Evolutionary conservation across 92 coral and sea anemone genomes (phyloP).

Genomic region (Porites divaricata): DNA sequence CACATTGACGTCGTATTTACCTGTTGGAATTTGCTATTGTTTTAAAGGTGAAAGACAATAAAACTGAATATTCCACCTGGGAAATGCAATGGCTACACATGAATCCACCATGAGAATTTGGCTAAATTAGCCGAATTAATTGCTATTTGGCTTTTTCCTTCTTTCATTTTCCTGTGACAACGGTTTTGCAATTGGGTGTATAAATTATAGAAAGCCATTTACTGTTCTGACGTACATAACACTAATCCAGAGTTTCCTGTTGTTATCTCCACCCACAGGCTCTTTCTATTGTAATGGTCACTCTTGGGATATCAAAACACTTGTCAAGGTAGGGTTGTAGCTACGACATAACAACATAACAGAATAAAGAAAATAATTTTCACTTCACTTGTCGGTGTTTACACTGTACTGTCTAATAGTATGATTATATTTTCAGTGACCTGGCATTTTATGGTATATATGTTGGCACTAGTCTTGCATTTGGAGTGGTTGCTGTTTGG

Average conservation of each 20-base stretch:
- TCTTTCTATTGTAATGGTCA: conserved; percentile 36
- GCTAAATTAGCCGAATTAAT: no score
- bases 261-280: background rate
- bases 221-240: background rate
- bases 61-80: no score
- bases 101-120: no score
- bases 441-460: conserved; percentile 82
- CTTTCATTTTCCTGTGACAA: no score
- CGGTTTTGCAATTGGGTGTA: background rate
- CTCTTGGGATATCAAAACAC: conserved; percentile 24
- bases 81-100: no score
- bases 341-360: background rate
- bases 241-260: background rate
- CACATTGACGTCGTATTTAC: no score
- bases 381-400: background rate
- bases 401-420: no score
- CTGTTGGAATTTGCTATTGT: no score
- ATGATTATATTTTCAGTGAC: conserved; percentile 53
- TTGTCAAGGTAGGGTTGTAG: conserved; percentile 25
- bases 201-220: background rate
- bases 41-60: no score
- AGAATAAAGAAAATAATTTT: background rate
- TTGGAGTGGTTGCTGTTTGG: conserved; percentile 81
- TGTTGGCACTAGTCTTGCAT: conserved; percentile 68
- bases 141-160: no score